Evolutionary conservation across 1,140 invertebrate genomes (phyloP).

Genomic region (Frieseomelitta varia): DNA sequence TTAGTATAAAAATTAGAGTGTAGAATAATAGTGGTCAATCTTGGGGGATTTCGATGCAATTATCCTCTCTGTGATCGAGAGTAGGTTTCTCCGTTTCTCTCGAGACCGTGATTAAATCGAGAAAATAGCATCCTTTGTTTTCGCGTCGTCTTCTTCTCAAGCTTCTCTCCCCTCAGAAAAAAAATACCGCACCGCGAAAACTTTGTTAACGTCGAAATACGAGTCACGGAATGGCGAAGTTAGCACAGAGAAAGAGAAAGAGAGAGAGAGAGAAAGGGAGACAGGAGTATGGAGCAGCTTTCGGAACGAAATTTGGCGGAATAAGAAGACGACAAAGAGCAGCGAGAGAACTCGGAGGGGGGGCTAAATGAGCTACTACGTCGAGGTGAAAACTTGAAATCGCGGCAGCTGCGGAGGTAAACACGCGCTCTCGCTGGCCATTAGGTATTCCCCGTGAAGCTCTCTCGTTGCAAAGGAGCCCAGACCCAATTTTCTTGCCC

Average conservation of each 20-base stretch:
- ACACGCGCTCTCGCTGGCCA: constrained; percentile 31
- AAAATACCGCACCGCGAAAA: background rate
- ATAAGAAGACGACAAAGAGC: constrained; percentile 18
- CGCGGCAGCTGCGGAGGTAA: constrained; percentile 29
- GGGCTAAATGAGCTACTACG: constrained; percentile 26
- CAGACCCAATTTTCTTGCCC: constrained; percentile 55
- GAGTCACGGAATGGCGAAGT: background rate
- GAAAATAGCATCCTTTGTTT: background rate
- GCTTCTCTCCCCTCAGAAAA: too few species aligned
- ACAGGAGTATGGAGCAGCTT: background rate
- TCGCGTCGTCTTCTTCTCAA: background rate
- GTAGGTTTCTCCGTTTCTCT: background rate
- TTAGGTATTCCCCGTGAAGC: constrained; percentile 52
- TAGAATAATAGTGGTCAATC: too few species aligned
- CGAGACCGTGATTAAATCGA: background rate
- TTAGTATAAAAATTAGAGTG: too few species aligned
- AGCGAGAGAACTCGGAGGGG: background rate
- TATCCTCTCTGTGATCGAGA: too few species aligned
- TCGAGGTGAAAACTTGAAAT: constrained; percentile 45
- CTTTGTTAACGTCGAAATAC: background rate
- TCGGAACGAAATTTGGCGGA: constrained; percentile 2
- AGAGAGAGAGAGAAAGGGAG: background rate
- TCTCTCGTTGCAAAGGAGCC: constrained; percentile 23
- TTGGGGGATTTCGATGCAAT: too few species aligned
- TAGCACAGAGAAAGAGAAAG: too few species aligned